A percentile compares a stretch with the other conserved stretches of the same genome.
Evolutionary conservation across 2,113 vertebrate species (phyloP).

Genomic region (Odobenus rosmarus): DNA sequence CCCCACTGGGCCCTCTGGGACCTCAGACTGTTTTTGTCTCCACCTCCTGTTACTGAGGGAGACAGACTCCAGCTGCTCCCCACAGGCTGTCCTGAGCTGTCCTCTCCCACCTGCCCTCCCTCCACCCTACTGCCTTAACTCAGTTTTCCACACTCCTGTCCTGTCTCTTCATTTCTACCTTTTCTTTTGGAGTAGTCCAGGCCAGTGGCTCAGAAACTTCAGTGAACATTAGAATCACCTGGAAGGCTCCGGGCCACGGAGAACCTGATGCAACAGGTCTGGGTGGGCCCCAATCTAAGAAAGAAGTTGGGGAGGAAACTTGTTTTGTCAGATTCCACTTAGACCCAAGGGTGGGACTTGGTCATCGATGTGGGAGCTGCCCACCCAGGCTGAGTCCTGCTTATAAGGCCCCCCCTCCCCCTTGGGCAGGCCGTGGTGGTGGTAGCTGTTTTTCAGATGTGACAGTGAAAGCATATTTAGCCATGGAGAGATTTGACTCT

Average conservation of each 20-base stretch:
- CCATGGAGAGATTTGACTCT: not conserved
- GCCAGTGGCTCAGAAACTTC: not conserved
- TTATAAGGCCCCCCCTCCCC: not conserved
- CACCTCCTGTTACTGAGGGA: not conserved
- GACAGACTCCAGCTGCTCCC: not conserved
- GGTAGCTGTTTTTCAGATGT: slow-evolving; percentile 52
- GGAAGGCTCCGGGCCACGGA: not conserved
- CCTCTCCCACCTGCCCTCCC: not conserved
- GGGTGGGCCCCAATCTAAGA: not conserved
- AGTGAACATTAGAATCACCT: not conserved
- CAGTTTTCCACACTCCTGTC: too few relatives aligned
- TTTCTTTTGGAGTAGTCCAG: not conserved
- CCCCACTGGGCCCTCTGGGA: not conserved
- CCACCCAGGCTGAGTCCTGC: not conserved
- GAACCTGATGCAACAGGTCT: not conserved
- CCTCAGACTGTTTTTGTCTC: not conserved
- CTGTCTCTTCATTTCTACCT: not conserved
- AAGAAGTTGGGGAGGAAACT: not conserved
- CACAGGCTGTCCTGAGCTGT: not conserved
- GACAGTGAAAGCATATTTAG: not conserved
- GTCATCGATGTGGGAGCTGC: not conserved
- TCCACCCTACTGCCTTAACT: not conserved
- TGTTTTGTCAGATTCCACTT: not conserved
- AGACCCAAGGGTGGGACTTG: not conserved
- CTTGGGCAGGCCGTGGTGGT: not conserved